Base-by-base conservation (phyloP, 2,113 vertebrate genomes). In the Condylura cristata region DNA sequence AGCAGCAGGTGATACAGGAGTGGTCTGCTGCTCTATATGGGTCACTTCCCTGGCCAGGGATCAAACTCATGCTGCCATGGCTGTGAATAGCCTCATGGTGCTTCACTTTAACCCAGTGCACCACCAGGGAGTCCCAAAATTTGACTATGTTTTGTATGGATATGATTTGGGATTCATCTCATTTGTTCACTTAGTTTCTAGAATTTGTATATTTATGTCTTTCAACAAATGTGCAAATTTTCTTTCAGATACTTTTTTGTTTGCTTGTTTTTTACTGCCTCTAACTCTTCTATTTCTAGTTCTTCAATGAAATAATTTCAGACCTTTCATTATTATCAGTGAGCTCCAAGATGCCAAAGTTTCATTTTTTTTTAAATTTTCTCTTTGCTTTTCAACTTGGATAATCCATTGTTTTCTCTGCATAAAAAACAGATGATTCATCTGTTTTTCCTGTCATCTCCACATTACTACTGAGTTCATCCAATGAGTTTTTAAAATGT, bases 231-330 rank as follows among this genome's bases (percentile, higher is more conserved):
- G 79, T 44, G 56, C 30, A 44, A 81, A 87, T 2, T 79, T 83
- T 88, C 82, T 53, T 82, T 91, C 44, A 87, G 56, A 81, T 46
- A 44, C n/a, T 61, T 53, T 82, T 89, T 95, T 60, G 46, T 18
- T 74, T 60, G 46, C 14, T 74, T 53, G 81, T 71, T 3, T 53
- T 71, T 4, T 71, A 56, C 9, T 68, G 14, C 26, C 13, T 37
- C 32, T 83, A 63, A 71, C 20, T 83, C 44, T 18, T 65, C 18
- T 56, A 4, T 39, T 87, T 65, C 12, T 56, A 13, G 41, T 78
- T 83, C 70, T 58, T 63, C 0, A 26, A 10, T 78, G 58, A 84
- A 9, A 71, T 48, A 30, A 83, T 71, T 83, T 61, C 75, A 83
- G 37, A 71, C 2, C 8, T 78, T 72, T 90, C 30, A 13, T 8